phyloP scores from a whole-genome alignment of 2,888 invertebrate genomes.

The Leptinotarsa haldemani region DNA sequence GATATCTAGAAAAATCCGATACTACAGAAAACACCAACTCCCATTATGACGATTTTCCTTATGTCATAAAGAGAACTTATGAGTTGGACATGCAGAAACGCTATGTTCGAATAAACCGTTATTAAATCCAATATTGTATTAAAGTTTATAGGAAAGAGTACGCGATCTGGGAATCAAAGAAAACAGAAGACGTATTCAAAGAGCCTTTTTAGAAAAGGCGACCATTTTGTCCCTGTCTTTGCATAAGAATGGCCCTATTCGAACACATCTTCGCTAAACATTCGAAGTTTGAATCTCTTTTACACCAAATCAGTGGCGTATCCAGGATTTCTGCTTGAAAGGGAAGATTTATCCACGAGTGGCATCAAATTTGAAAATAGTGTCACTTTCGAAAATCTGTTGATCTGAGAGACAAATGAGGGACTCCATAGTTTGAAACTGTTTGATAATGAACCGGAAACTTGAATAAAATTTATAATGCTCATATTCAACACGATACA shows the following conservation, averaged over 20 bases:
- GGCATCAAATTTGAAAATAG: too few species aligned
- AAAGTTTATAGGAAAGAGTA: constrained; percentile 53
- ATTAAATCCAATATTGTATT: constrained; percentile 55
- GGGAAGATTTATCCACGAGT: too few species aligned
- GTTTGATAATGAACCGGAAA: too few species aligned
- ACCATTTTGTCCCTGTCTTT: constrained; percentile 60
- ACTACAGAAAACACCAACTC: constrained; percentile 1
- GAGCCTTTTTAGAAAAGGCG: constrained; percentile 58
- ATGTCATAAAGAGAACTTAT: constrained; percentile 3
- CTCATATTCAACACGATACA: too few species aligned
- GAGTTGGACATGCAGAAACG: constrained; percentile 20
- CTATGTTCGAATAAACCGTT: constrained; percentile 31
- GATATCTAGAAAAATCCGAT: constrained; percentile 18
- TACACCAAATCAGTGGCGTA: constrained; percentile 37
- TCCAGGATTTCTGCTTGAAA: too few species aligned
- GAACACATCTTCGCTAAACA: constrained; percentile 60
- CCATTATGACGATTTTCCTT: constrained; percentile 13
- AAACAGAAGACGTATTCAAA: constrained; percentile 59
- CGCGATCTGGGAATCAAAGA: constrained; percentile 56
- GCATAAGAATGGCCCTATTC: constrained; percentile 62
- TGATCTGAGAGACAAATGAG: too few species aligned
- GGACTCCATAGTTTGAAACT: too few species aligned
- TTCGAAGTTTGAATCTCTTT: constrained; percentile 59
- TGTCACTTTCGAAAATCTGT: too few species aligned
- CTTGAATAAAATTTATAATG: too few species aligned